A percentile compares a stretch with the other conserved stretches of the same genome.
These are phyloP conservation scores for Solenopsis invicta DNA, from an alignment of 1,140 invertebrate species.

Conservation along the genomic window DNA sequence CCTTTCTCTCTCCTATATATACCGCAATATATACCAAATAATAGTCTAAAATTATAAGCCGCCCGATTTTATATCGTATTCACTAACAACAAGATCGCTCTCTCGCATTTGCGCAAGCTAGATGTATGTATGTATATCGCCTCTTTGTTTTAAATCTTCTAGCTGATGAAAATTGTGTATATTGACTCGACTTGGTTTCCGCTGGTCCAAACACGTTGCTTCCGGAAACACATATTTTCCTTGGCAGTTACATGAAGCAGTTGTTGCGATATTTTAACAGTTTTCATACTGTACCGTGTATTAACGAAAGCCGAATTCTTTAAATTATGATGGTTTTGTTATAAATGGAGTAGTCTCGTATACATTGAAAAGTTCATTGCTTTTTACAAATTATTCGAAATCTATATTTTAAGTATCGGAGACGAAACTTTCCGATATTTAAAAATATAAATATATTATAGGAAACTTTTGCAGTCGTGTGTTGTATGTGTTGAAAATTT, in stretches of 20 bases:
- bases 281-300: neutral
- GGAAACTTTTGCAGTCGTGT: neutral
- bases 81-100: conserved; percentile 57
- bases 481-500: neutral
- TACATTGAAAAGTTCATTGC: neutral
- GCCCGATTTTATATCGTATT: conserved; percentile 78
- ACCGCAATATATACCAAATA: conserved; percentile 27
- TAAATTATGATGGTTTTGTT: neutral
- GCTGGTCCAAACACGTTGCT: conserved; percentile 16
- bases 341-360: neutral
- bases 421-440: neutral
- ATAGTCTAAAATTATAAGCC: conserved; percentile 53
- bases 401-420: neutral
- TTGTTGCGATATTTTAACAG: neutral
- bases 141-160: neutral
- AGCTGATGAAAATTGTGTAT: conserved; percentile 43
- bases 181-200: conserved; percentile 7
- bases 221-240: neutral
- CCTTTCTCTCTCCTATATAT: neutral
- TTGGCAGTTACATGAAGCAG: neutral
- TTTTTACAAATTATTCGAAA: conserved; percentile 10
- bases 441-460: no score
- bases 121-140: neutral
- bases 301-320: neutral
- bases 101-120: conserved; percentile 34